Base-by-base conservation (phyloP, 2,888 invertebrate species). In the Nebria brevicollis region DNA sequence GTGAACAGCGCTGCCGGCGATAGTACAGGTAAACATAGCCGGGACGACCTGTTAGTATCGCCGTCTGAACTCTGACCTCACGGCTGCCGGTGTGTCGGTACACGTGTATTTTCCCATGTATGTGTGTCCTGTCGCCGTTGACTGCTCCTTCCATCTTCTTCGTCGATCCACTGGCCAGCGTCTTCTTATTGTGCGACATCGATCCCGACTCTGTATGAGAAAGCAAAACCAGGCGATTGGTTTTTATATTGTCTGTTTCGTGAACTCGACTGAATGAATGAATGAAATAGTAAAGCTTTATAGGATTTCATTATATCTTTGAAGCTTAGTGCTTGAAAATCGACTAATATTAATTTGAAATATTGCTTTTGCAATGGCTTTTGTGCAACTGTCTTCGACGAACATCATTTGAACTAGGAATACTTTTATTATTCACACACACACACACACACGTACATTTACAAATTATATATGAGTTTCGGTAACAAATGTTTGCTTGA, bases 21-120 rank as follows among this genome's bases (percentile, higher is more conserved):
- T 65, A n/a, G 75, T 54, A 54, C 77, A 77, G 77, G 77, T 77
- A 77, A 77, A 77, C 77, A 77, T 42, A 65, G 65, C 41, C 72
- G 7, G 54, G 54, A 43, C 72, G 77, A 77, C 77, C 77, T 64
- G 77, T 72, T 64, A 77, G 77, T 77, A 77, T 77, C 72, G 77
- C 54, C 72, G 77, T 68, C 77, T 72, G 77, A 72, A 77, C 77
- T 77, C 64, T 77, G 72, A 77, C 77, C 77, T 34, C 72, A n/a
- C 54, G 13, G 34, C 34, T 34, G 34, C 34, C 54, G 54, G 54
- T 54, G 54, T 54, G 54, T 54, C 54, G 11, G 13, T 54, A 76
- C 76, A 76, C 76, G 76, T 76, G 76, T 76, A 66, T n/a, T 10
- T 15, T 68, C 25, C 5, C 20, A 34, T 4, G 34, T 34, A 34